These are phyloP conservation scores for Thunnus albacares DNA, from an alignment of 2,797 vertebrate genomes.

Conservation along the genomic window DNA sequence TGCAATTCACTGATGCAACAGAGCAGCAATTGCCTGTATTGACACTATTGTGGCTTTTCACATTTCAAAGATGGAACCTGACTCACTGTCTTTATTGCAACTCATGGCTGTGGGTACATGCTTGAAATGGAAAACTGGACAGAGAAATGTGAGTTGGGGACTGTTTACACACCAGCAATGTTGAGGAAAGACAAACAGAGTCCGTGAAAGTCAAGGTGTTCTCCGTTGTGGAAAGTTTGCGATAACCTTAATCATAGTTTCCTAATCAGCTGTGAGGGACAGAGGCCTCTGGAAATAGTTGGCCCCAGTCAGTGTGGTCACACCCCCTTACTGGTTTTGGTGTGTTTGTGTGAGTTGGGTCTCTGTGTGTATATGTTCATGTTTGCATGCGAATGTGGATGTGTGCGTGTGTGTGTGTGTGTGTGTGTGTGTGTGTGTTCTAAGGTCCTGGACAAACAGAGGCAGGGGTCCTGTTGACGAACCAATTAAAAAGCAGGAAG, in stretches of 20 bases:
- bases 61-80: conserved; percentile 11
- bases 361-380: conserved; percentile 32
- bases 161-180: conserved; percentile 71
- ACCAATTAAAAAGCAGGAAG: conserved; percentile 81
- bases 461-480: conserved; percentile 75
- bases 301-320: conserved; percentile 56
- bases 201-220: conserved; percentile 82
- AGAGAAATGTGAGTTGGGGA: conserved; percentile 44
- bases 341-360: conserved; percentile 57
- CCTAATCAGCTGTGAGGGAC: conserved; percentile 71
- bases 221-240: conserved; percentile 76
- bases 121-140: conserved; percentile 70
- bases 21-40: not conserved
- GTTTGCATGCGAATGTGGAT: conserved; percentile 46
- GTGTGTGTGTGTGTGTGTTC: conserved; percentile 48
- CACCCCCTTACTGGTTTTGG: conserved; percentile 60
- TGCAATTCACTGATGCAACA: not conserved
- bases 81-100: conserved; percentile 7
- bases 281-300: conserved; percentile 71
- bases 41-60: conserved; percentile 10
- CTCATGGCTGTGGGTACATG: not conserved
- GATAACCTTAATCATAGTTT: conserved; percentile 80
- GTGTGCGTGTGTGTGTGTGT: conserved; percentile 15
- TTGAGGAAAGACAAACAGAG: conserved; percentile 75
- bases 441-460: conserved; percentile 73